A percentile compares a stretch with the other conserved stretches of the same genome.
Conservation (phyloP, 2,888 invertebrate genomes). For the Xanthorhoe spadicearia region DNA sequence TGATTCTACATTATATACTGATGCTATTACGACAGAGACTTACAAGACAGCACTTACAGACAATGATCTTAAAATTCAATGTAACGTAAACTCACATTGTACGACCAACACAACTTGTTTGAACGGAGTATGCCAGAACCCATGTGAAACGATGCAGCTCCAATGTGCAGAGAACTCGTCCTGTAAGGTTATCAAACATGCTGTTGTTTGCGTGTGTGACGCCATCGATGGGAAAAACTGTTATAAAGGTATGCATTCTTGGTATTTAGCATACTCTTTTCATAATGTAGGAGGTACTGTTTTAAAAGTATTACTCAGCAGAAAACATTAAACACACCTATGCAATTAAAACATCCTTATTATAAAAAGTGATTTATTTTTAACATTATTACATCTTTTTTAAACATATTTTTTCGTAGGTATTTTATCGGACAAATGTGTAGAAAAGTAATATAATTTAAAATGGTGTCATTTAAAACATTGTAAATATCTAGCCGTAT, state of each 20-base stretch:
- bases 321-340: not conserved
- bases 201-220: slow-evolving; percentile 86
- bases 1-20: slow-evolving; percentile 67
- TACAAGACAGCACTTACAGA: slow-evolving; percentile 54
- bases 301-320: not conserved
- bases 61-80: slow-evolving; percentile 68
- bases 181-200: slow-evolving; percentile 87
- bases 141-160: slow-evolving; percentile 80
- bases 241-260: slow-evolving; percentile 85
- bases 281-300: not conserved
- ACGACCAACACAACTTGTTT: slow-evolving; percentile 86
- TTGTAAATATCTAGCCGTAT: slow-evolving; percentile 52
- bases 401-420: slow-evolving; percentile 35
- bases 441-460: slow-evolving; percentile 37
- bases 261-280: slow-evolving; percentile 55
- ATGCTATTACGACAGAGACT: slow-evolving; percentile 73
- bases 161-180: slow-evolving; percentile 86
- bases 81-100: slow-evolving; percentile 87
- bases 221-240: slow-evolving; percentile 85
- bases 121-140: slow-evolving; percentile 86
- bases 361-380: not conserved
- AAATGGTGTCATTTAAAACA: slow-evolving; percentile 26
- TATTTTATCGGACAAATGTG: slow-evolving; percentile 81
- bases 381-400: not conserved
- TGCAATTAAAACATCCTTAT: not conserved